Evolutionary conservation across 2,113 vertebrate genomes (phyloP), one percentile per base, ranked within the genome.

Genomic region (Saccopteryx leptura): DNA sequence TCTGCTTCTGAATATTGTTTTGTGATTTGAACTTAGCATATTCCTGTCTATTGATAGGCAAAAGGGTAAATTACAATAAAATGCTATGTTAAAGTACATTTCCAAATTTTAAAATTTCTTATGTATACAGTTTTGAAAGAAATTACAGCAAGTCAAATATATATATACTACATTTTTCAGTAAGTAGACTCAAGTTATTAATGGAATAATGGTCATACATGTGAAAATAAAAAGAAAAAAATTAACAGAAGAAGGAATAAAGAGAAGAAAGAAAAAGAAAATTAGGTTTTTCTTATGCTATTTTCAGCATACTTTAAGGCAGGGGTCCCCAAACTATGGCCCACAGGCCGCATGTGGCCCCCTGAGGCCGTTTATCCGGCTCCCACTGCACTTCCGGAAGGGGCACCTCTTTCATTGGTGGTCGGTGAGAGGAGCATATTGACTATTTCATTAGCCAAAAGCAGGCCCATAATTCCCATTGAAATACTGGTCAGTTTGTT

Each of bases 211-310:
- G 9, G 0, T 0, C 33, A 80, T 39, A 66, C 4, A 66, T 72
- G 23, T 84, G 48, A 80, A 85, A 61, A 93, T 66, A 26, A 90
- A 79, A 74, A 90, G 23, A 10, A 21, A 87, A 78, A 56, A 58
- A 24, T 13, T 31, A 61, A 71, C 13, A 28, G 24, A 79, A 50
- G 23, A 69, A 39, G 7, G 52, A 4, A 48, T 18, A 0, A 7
- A 76, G 23, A 52, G 60, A 15, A 33, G 6, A 90, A 68, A 56
- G 24, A 48, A 88, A n/a, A 52, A 75, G 17, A 48, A 69, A n/a
- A 18, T 39, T 10, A 28, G 52, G 4, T 52, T 83, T 83, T 31
- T 7, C 78, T 91, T 65, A 60, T 56, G 24, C 68, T 71, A 82
- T 75, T 81, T 95, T 50, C 24, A 81, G 23, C 23, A 60, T 24